Evolutionary conservation across 2,113 vertebrate genomes (phyloP).

Genomic region (Xiphorhynchus elegans): DNA sequence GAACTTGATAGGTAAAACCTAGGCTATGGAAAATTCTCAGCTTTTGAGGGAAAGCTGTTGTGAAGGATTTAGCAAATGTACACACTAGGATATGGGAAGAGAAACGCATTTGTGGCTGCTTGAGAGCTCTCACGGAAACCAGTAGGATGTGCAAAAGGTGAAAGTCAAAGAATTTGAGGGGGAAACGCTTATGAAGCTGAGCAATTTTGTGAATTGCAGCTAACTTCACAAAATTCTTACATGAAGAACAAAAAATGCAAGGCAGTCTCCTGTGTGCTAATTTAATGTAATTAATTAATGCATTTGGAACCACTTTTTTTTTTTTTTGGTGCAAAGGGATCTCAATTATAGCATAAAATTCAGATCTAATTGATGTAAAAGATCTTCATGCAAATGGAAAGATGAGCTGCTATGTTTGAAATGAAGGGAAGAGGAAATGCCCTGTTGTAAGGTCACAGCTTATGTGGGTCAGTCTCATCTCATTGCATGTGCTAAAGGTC

Average conservation of each 20-base stretch:
- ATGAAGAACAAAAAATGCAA: neutral
- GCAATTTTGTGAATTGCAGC: neutral
- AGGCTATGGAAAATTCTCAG: neutral
- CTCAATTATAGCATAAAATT: slow-evolving; percentile 22
- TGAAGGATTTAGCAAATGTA: neutral
- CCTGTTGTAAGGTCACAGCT: neutral
- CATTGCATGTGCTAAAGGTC: neutral
- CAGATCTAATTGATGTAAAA: neutral
- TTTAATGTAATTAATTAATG: slow-evolving; percentile 47
- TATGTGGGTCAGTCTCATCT: neutral
- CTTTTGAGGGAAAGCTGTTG: slow-evolving; percentile 17
- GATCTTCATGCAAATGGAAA: neutral
- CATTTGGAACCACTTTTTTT: neutral
- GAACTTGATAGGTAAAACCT: neutral
- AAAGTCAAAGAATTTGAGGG: neutral
- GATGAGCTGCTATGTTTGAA: neutral
- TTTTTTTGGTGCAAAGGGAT: neutral
- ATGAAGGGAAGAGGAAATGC: neutral
- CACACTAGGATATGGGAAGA: neutral
- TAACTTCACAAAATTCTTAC: neutral
- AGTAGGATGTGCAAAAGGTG: neutral
- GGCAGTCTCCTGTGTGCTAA: slow-evolving; percentile 23
- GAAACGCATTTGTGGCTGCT: neutral
- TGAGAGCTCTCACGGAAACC: neutral
- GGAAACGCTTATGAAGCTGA: neutral